Evolutionary conservation across 2,113 vertebrate species (phyloP).

Genomic region (Aegotheles bennettii): DNA sequence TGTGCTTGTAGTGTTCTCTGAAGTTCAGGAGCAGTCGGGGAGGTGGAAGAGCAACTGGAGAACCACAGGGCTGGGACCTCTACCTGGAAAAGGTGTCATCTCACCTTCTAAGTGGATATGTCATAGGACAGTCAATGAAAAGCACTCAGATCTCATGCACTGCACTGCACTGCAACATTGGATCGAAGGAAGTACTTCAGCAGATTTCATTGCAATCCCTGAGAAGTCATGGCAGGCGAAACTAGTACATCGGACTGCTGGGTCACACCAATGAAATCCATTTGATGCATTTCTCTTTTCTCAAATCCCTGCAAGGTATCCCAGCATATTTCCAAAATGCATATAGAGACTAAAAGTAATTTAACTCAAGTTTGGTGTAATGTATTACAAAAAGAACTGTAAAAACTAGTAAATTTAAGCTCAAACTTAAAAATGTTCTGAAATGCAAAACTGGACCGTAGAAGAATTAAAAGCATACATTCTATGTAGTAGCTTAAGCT

Average conservation of each 20-base stretch:
- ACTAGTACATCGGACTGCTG: background rate
- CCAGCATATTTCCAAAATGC: background rate
- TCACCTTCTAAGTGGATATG: background rate
- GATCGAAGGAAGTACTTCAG: background rate
- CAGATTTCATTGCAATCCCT: background rate
- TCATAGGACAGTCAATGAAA: background rate
- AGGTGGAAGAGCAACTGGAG: background rate
- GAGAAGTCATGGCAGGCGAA: background rate
- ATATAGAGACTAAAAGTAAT: background rate
- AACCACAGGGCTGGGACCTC: background rate
- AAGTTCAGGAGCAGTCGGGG: background rate
- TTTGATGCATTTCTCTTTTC: background rate
- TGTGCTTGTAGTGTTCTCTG: background rate
- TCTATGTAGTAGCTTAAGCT: background rate
- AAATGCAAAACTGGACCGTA: background rate
- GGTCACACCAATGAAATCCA: background rate
- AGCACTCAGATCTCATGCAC: background rate
- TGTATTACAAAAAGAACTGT: background rate
- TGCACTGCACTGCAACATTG: background rate
- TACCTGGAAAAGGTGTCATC: background rate
- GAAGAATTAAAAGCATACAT: background rate
- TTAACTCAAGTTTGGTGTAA: background rate
- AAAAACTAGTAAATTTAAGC: background rate
- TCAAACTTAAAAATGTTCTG: background rate
- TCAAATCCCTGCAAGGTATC: background rate